Percentiles rank a stretch among this genome's conserved stretches.
These are phyloP conservation scores for Botia almorhae DNA, from an alignment of 2,797 vertebrate genomes.

Conservation along the genomic window DNA sequence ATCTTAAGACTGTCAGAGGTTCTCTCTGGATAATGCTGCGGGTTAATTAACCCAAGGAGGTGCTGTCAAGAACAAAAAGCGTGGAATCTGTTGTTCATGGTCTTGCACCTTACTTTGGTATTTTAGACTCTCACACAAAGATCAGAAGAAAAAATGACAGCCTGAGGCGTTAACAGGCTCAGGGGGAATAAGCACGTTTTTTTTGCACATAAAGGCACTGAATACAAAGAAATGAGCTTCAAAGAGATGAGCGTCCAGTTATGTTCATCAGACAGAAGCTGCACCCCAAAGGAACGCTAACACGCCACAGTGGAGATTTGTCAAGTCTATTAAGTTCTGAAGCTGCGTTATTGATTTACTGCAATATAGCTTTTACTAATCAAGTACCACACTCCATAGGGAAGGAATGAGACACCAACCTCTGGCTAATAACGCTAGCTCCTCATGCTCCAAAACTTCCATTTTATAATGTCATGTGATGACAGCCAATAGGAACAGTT, in stretches of 20 bases:
- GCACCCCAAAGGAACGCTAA: not conserved
- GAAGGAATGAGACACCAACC: not conserved
- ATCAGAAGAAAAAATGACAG: not conserved
- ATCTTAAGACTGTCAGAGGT: not conserved
- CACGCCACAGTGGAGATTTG: not conserved
- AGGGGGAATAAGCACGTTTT: not conserved
- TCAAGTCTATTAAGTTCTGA: not conserved
- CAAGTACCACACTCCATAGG: not conserved
- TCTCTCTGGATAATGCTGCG: not conserved
- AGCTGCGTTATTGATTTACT: not conserved
- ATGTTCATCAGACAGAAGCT: not conserved
- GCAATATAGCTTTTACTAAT: not conserved
- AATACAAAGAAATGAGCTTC: not conserved
- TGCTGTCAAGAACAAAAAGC: not conserved
- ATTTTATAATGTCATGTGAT: not conserved
- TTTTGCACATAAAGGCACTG: not conserved
- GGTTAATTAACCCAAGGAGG: not conserved
- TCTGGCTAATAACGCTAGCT: not conserved
- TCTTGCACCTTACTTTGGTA: not conserved
- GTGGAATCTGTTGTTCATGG: not conserved
- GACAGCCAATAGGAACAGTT: not conserved
- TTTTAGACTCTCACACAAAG: not conserved
- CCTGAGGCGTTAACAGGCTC: not conserved
- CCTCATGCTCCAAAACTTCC: not conserved
- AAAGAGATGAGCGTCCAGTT: not conserved